Conservation (phyloP, 2,888 invertebrate species). For the Thereva nobilitata region DNA sequence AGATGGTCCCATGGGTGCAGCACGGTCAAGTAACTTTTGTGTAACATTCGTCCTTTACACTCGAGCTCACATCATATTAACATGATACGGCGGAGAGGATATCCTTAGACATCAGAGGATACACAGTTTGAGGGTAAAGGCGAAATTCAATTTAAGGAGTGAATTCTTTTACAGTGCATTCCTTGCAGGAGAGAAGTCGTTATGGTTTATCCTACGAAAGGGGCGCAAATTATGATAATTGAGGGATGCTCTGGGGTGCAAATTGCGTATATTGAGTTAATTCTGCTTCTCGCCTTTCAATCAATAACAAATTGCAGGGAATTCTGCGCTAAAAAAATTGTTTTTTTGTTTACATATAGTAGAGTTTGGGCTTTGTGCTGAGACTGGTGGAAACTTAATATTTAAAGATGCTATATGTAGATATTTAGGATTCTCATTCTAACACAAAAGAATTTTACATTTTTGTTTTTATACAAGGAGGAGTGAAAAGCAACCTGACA, state of each 20-base stretch:
- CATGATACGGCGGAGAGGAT: conserved; percentile 11
- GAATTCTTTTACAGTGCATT: conserved; percentile 22
- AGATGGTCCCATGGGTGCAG: conserved; percentile 13
- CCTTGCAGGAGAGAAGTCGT: background rate
- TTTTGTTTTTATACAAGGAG: no score
- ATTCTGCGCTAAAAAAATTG: no score
- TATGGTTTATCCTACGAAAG: background rate
- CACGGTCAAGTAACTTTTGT: conserved; percentile 30
- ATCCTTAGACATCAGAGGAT: conserved; percentile 16
- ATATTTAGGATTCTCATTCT: no score
- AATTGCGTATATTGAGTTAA: conserved; percentile 21
- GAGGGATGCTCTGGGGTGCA: conserved; percentile 13
- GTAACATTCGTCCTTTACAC: conserved; percentile 19
- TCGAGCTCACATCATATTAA: conserved; percentile 5
- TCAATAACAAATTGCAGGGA: background rate
- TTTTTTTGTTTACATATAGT: no score
- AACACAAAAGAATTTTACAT: no score
- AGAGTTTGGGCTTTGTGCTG: no score
- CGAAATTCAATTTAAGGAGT: conserved; percentile 32
- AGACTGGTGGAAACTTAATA: no score
- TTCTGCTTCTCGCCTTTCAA: conserved; percentile 9
- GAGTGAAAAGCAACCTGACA: no score
- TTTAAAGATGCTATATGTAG: no score
- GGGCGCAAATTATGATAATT: conserved; percentile 13
- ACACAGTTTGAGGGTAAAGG: conserved; percentile 22